Conservation (phyloP, 1,140 invertebrate genomes). For the Drosophila tropicalis region DNA sequence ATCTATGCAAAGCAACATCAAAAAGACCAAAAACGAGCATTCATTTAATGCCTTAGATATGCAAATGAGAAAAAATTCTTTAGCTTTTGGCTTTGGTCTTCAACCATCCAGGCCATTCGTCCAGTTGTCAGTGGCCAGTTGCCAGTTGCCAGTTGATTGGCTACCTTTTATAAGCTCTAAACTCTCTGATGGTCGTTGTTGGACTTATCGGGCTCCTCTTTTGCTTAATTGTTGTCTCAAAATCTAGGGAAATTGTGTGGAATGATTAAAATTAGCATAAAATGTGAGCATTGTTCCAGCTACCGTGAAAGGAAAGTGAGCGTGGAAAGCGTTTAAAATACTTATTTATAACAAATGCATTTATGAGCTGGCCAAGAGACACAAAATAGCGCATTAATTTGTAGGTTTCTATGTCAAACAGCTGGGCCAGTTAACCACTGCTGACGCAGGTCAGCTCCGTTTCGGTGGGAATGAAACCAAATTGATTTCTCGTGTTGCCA, state of each 20-base stretch:
- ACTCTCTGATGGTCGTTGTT: background rate
- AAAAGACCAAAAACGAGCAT: conserved; percentile 62
- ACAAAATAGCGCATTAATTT: conserved; percentile 28
- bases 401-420: conserved; percentile 49
- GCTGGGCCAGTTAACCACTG: background rate
- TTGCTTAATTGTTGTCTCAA: conserved; percentile 64
- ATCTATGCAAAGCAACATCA: conserved; percentile 74
- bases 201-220: conserved; percentile 7
- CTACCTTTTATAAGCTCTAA: conserved; percentile 33
- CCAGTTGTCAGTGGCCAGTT: conserved; percentile 13
- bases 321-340: conserved; percentile 57
- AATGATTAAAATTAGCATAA: conserved; percentile 59
- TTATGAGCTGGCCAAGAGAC: conserved; percentile 28
- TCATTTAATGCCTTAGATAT: conserved; percentile 75
- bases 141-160: conserved; percentile 62
- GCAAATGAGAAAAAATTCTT: conserved; percentile 64
- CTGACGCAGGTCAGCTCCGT: conserved; percentile 11
- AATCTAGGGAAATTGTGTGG: background rate
- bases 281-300: conserved; percentile 47
- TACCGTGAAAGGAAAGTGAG: conserved; percentile 68
- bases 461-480: conserved; percentile 34
- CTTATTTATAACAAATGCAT: conserved; percentile 23
- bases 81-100: conserved; percentile 20
- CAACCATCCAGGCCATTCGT: background rate
- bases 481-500: conserved; percentile 63